These are phyloP conservation scores for Euleptes europaea DNA, from an alignment of 2,113 vertebrate genomes.

Conservation along the genomic window DNA sequence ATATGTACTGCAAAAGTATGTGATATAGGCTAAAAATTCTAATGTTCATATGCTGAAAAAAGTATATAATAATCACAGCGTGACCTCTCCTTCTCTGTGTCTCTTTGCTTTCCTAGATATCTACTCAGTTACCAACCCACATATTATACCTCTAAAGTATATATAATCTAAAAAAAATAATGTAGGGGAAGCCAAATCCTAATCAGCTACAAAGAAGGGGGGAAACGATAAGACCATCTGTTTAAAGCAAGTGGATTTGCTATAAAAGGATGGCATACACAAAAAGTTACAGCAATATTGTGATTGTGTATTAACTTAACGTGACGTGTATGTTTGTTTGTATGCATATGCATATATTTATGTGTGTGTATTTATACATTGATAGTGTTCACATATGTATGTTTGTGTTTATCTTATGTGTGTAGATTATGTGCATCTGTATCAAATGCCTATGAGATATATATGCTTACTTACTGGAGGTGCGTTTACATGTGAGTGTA, in stretches of 20 bases:
- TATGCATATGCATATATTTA: constrained; percentile 10
- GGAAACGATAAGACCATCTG: constrained; percentile 73
- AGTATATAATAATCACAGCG: constrained; percentile 66
- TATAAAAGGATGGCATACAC: constrained; percentile 68
- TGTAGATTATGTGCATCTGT: constrained; percentile 20
- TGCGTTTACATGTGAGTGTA: neutral
- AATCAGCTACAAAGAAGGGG: constrained; percentile 78
- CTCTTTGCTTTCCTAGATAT: constrained; percentile 50
- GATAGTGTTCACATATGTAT: constrained; percentile 24
- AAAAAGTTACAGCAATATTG: constrained; percentile 63
- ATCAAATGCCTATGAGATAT: neutral
- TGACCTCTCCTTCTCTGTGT: constrained; percentile 45
- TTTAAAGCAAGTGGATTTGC: constrained; percentile 75
- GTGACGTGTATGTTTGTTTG: neutral
- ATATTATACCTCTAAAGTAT: constrained; percentile 67
- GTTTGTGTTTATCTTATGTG: constrained; percentile 28
- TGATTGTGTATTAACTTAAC: constrained; percentile 41
- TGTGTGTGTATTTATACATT: constrained; percentile 33
- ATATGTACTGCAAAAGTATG: constrained; percentile 38
- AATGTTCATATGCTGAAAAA: constrained; percentile 40
- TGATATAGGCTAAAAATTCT: constrained; percentile 43
- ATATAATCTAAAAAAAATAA: constrained; percentile 77
- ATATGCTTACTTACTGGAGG: neutral
- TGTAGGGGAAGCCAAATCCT: constrained; percentile 77
- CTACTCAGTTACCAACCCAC: constrained; percentile 65